These are phyloP conservation scores for Epizoanthus rinbou DNA, from an alignment of 92 coral and sea anemone species.

Conservation along the genomic window DNA sequence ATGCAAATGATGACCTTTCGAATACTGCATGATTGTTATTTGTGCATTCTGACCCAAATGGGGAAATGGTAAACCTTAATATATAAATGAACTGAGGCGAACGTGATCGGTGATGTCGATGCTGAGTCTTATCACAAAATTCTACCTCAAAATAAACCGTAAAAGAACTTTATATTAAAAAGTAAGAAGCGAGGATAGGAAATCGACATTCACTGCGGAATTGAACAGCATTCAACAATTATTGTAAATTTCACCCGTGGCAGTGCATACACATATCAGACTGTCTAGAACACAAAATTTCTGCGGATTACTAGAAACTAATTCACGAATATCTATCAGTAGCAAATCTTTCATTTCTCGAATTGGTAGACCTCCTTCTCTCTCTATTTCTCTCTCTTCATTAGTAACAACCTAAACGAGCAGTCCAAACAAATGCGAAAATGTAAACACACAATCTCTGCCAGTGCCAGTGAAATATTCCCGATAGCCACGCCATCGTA, in stretches of 20 bases:
- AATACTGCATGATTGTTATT: conserved; percentile 16
- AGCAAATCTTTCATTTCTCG: too few relatives aligned
- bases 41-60: conserved; percentile 39
- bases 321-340: neutral
- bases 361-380: too few relatives aligned
- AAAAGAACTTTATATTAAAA: neutral
- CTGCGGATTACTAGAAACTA: neutral
- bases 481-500: neutral
- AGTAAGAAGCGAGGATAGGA: too few relatives aligned
- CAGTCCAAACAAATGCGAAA: neutral
- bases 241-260: neutral
- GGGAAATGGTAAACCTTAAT: conserved; percentile 29
- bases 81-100: conserved; percentile 22
- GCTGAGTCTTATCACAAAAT: neutral
- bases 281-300: neutral
- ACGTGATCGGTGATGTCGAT: neutral
- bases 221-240: neutral
- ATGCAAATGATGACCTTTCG: conserved; percentile 64
- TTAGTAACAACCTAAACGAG: neutral
- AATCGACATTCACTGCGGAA: neutral
- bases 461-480: too few relatives aligned
- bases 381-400: neutral
- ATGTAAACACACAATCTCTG: neutral
- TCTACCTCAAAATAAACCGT: neutral
- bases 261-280: neutral